Evolutionary conservation across 2,888 invertebrate species (phyloP).

Genomic region (Tribolium freemani): DNA sequence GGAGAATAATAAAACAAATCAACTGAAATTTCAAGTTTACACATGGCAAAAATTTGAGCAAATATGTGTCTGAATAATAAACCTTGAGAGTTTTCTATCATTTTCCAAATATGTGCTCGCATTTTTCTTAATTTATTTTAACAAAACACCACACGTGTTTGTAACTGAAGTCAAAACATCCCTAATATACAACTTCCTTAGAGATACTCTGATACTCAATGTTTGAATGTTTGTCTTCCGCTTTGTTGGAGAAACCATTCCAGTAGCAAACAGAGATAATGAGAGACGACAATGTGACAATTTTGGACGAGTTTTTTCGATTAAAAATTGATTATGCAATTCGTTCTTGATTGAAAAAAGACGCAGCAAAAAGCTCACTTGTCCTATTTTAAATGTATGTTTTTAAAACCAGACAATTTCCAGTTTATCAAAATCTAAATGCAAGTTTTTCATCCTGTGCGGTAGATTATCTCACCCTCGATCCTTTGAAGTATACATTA

Average conservation of each 20-base stretch:
- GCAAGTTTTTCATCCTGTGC: background rate
- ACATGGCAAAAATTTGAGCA: background rate
- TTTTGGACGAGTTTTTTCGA: too few species aligned
- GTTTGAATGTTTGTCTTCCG: background rate
- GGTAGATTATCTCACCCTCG: slow-evolving; percentile 4
- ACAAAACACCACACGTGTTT: background rate
- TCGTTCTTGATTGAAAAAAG: background rate
- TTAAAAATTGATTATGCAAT: too few species aligned
- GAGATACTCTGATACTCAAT: too few species aligned
- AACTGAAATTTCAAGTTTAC: background rate
- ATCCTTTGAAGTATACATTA: background rate
- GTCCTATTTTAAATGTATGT: too few species aligned
- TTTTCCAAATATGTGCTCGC: background rate
- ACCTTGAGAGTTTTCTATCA: background rate
- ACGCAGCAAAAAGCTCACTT: too few species aligned
- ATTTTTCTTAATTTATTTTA: too few species aligned
- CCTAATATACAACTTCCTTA: background rate
- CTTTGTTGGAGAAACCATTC: background rate
- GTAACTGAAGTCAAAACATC: background rate
- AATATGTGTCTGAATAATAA: background rate
- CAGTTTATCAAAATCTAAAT: background rate
- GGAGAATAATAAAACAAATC: background rate
- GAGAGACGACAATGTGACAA: too few species aligned
- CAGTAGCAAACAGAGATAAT: too few species aligned
- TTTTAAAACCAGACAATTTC: background rate